A percentile compares a stretch with the other conserved stretches of the same genome.
These are phyloP conservation scores for Bostrychus sinensis DNA, from an alignment of 2,113 vertebrate species.

Conservation along the genomic window DNA sequence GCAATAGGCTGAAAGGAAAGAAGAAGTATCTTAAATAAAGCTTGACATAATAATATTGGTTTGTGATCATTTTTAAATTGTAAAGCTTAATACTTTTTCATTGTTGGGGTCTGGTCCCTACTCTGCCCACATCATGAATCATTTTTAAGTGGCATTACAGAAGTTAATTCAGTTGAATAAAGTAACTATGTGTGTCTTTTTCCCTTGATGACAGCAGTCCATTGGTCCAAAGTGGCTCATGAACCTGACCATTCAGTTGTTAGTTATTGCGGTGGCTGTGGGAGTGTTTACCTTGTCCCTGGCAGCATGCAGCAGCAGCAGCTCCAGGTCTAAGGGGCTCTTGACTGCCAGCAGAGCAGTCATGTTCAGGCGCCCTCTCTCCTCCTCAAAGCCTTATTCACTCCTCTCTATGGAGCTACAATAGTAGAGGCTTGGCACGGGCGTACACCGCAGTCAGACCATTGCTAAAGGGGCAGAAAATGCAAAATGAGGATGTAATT, in stretches of 20 bases:
- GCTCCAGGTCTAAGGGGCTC: conserved; percentile 33
- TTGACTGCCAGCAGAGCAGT: conserved; percentile 63
- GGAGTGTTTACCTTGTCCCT: conserved; percentile 43
- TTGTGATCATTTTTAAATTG: too few species aligned
- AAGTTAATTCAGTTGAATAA: not conserved
- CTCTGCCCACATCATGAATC: not conserved
- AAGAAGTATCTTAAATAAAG: too few species aligned
- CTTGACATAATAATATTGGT: too few species aligned
- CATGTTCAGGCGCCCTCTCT: conserved; percentile 52
- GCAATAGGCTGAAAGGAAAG: too few species aligned
- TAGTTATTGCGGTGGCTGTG: conserved; percentile 38
- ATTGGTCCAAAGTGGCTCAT: conserved; percentile 7
- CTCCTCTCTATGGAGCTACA: conserved; percentile 37
- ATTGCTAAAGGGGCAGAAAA: not conserved
- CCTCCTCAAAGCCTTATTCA: conserved; percentile 45
- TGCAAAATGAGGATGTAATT: conserved; percentile 18
- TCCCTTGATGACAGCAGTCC: not conserved
- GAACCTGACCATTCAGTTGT: conserved; percentile 37
- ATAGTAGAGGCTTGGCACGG: conserved; percentile 49
- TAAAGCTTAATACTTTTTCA: not conserved
- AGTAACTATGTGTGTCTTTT: not conserved
- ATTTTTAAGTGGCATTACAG: not conserved
- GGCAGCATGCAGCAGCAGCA: conserved; percentile 35
- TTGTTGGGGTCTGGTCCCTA: not conserved
- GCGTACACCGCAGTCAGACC: conserved; percentile 22